Conservation (phyloP, 1,140 invertebrate genomes). For the Drosophila micromelanica region DNA sequence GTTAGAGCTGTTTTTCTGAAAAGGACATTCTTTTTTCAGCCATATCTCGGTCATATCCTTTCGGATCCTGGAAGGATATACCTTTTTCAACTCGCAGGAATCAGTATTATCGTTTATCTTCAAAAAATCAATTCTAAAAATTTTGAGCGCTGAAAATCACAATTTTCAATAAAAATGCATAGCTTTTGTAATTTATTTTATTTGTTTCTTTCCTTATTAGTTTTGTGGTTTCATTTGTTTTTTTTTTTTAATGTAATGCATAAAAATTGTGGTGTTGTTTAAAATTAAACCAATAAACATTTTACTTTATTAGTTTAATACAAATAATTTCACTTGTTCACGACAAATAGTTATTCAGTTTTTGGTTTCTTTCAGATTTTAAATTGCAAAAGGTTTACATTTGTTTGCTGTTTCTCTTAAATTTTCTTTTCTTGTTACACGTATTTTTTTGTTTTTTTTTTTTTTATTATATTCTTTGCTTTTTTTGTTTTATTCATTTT, state of each 20-base stretch:
- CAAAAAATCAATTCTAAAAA: no score
- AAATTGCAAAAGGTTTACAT: constrained; percentile 47
- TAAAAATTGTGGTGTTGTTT: constrained; percentile 72
- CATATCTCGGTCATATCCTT: no score
- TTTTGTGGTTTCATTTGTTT: constrained; percentile 57
- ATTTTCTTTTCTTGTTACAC: constrained; percentile 22
- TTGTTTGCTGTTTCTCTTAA: constrained; percentile 24
- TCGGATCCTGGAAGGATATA: no score
- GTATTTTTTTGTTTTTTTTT: constrained; percentile 14
- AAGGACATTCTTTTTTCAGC: no score
- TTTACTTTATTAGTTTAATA: constrained; percentile 77
- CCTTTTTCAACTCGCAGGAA: no score
- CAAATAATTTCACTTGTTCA: constrained; percentile 75
- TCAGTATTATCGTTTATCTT: no score
- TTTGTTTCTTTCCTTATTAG: constrained; percentile 35
- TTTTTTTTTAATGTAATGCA: constrained; percentile 73
- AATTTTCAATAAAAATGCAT: not conserved
- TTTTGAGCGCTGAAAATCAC: not conserved
- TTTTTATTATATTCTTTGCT: constrained; percentile 15
- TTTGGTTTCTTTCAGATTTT: constrained; percentile 34
- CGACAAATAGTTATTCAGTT: constrained; percentile 70
- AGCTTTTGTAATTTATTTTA: constrained; percentile 53
- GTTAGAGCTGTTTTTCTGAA: no score
- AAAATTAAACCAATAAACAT: constrained; percentile 78
- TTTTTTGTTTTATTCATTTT: constrained; percentile 30